Conservation (phyloP, 1,140 invertebrate genomes). For the Ptiloglossa arizonensis region DNA sequence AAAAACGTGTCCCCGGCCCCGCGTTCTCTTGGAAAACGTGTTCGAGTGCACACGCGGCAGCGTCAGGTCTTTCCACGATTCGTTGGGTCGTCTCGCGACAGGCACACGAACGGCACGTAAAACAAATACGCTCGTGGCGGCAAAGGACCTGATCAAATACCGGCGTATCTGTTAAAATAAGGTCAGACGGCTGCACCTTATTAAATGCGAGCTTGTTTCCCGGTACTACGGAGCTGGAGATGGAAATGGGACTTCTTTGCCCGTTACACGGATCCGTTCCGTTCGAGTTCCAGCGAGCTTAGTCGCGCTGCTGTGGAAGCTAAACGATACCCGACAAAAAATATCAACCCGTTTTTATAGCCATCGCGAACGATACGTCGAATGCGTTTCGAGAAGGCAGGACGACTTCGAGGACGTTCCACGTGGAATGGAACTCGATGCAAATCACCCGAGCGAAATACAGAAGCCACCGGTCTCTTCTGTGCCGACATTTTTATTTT, state of each 20-base stretch:
- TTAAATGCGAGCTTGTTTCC: conserved; percentile 54
- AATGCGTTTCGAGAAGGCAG: too few relatives aligned
- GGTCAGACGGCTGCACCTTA: conserved; percentile 63
- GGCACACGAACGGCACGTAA: conserved; percentile 61
- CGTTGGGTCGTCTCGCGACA: conserved; percentile 49
- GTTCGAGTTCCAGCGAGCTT: too few relatives aligned
- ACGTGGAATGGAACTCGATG: too few relatives aligned
- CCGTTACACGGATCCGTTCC: background rate
- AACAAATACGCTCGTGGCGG: conserved; percentile 50
- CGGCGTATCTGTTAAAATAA: conserved; percentile 71
- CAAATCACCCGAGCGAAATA: too few relatives aligned
- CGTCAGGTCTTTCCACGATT: conserved; percentile 64
- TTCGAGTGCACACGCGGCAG: conserved; percentile 66
- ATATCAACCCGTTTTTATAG: too few relatives aligned
- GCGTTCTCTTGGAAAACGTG: conserved; percentile 59
- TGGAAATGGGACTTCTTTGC: background rate
- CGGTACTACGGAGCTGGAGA: background rate
- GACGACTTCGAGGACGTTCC: too few relatives aligned
- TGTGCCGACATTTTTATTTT: too few relatives aligned
- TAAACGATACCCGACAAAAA: too few relatives aligned
- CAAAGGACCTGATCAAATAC: conserved; percentile 65
- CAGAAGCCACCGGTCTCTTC: too few relatives aligned
- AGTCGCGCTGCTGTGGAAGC: too few relatives aligned
- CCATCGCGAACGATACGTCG: too few relatives aligned
- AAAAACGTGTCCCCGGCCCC: conserved; percentile 40